Conservation (phyloP, 2,888 invertebrate species). For the Lasioglossum pauxillum region DNA sequence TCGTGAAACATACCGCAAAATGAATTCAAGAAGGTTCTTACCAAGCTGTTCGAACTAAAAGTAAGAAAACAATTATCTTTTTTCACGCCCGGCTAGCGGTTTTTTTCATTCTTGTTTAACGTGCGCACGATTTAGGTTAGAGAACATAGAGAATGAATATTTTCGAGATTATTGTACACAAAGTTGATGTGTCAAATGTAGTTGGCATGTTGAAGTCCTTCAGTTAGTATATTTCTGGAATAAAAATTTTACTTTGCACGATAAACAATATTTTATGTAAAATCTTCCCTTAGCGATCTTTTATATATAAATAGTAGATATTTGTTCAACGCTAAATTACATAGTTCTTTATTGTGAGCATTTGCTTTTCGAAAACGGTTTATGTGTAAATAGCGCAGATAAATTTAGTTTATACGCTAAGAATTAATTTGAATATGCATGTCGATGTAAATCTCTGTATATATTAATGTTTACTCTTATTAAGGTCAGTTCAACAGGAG, state of each 20-base stretch:
- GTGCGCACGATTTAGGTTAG: constrained; percentile 36
- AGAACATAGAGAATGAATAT: not conserved
- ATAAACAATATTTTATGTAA: not conserved
- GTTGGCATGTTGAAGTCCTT: not conserved
- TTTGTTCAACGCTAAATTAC: not conserved
- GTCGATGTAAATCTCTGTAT: not conserved
- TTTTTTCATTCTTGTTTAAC: not conserved
- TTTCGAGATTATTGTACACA: constrained; percentile 6
- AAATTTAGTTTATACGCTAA: not conserved
- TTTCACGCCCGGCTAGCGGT: not conserved
- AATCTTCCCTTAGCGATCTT: not conserved
- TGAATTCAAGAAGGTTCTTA: constrained; percentile 33
- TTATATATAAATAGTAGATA: not conserved
- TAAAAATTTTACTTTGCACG: not conserved
- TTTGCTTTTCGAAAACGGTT: not conserved
- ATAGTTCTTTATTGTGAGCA: not conserved
- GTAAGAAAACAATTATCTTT: constrained; percentile 26
- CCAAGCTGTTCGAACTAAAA: constrained; percentile 38
- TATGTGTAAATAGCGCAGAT: too few relatives aligned
- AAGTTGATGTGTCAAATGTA: constrained; percentile 31
- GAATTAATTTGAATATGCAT: not conserved
- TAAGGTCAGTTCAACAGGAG: constrained; percentile 35
- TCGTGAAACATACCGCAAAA: constrained; percentile 34
- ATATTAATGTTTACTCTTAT: not conserved
- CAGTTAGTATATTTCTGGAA: not conserved